Percentiles rank a stretch among this genome's conserved stretches.
Evolutionary conservation across 2,888 invertebrate species (phyloP).

Genomic region (Nemoura dubitans): DNA sequence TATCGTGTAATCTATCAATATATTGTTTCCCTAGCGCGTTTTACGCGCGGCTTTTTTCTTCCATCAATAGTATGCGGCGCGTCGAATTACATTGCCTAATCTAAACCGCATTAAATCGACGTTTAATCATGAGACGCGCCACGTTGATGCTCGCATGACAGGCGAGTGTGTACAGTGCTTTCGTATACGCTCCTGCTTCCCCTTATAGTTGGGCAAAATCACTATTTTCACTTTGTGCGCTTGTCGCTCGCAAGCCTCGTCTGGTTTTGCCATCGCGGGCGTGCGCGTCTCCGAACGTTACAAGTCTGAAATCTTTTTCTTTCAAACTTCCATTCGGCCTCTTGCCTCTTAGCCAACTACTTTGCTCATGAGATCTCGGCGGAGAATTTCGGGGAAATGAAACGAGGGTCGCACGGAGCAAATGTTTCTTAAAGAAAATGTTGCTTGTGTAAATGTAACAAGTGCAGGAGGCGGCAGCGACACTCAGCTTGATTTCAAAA

Average conservation of each 20-base stretch:
- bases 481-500: neutral
- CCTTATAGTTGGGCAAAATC: neutral
- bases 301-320: neutral
- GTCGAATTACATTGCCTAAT: neutral
- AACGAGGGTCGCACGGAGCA: neutral
- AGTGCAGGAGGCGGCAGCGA: neutral
- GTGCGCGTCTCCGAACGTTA: neutral
- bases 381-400: neutral
- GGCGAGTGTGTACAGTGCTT: neutral
- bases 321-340: neutral
- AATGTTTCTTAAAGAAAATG: neutral
- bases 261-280: neutral
- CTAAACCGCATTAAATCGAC: conserved; percentile 12
- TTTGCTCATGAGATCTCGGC: neutral
- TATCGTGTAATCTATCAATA: conserved; percentile 12
- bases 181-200: neutral
- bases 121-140: neutral
- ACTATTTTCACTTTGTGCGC: neutral
- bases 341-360: neutral
- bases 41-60: neutral
- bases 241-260: neutral
- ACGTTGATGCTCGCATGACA: neutral
- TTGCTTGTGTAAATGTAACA: neutral
- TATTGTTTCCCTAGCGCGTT: neutral
- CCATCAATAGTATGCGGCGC: neutral